These are phyloP conservation scores for Crepidodera aurea DNA, from an alignment of 2,888 invertebrate species.

Conservation along the genomic window DNA sequence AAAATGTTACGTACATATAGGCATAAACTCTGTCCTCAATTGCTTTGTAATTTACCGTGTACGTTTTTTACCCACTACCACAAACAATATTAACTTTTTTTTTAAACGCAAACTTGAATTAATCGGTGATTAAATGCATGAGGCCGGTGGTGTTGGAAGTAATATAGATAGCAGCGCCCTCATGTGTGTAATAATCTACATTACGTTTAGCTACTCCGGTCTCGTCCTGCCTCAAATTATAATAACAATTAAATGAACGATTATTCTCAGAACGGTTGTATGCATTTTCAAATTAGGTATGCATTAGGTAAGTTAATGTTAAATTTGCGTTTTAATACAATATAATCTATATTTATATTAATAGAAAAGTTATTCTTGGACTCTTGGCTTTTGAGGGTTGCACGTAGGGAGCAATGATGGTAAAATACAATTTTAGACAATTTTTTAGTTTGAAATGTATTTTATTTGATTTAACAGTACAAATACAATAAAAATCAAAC, in stretches of 20 bases:
- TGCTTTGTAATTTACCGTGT: neutral
- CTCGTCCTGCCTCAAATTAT: neutral
- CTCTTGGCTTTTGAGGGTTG: no score
- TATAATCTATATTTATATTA: no score
- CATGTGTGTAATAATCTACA: neutral
- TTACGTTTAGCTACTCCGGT: neutral
- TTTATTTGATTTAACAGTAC: no score
- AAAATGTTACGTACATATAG: neutral
- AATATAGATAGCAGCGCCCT: conserved; percentile 3
- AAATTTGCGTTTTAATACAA: no score
- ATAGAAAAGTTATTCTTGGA: no score
- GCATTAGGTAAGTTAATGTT: neutral
- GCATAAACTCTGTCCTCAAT: neutral
- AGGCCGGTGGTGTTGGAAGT: neutral
- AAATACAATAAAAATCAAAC: no score
- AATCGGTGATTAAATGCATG: conserved; percentile 2
- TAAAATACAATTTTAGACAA: no score
- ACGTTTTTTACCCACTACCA: neutral
- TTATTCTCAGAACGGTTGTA: neutral
- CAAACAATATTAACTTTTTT: conserved; percentile 3
- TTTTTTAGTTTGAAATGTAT: no score
- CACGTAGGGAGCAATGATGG: no score
- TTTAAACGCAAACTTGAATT: neutral
- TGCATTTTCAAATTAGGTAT: neutral
- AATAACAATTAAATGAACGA: conserved; percentile 9